Evolutionary conservation across 2,888 invertebrate genomes (phyloP).

Genomic region (Phyto melanocephala): DNA sequence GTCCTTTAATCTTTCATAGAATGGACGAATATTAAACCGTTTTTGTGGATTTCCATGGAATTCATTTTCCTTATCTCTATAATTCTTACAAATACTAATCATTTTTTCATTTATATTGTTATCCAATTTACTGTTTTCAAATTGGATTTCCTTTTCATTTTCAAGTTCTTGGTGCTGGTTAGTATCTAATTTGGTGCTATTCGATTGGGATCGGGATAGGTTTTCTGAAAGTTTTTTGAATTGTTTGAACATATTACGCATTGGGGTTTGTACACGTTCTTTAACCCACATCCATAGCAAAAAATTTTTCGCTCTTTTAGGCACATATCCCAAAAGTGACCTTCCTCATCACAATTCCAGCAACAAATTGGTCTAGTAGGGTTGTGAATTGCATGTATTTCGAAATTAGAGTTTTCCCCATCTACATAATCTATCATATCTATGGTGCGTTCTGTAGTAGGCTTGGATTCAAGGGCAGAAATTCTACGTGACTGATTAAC

Average conservation of each 20-base stretch:
- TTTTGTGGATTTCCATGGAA: no score
- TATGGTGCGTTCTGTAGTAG: not conserved
- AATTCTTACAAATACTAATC: not conserved
- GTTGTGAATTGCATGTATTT: not conserved
- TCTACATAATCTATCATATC: conserved; percentile 1
- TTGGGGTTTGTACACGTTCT: no score
- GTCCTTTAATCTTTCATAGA: not conserved
- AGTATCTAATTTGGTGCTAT: not conserved
- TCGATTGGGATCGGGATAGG: not conserved
- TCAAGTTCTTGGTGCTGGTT: not conserved
- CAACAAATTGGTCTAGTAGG: not conserved
- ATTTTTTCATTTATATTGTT: not conserved
- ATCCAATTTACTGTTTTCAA: not conserved
- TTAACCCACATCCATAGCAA: no score
- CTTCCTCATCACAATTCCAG: no score
- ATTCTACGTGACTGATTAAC: not conserved
- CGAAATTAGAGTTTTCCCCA: not conserved
- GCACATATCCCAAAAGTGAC: no score
- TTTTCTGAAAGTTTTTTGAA: conserved; percentile 4
- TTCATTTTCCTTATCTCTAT: not conserved
- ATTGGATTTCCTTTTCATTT: not conserved
- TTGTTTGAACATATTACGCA: no score
- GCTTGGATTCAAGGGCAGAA: not conserved
- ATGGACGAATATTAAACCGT: not conserved
- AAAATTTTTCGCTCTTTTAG: no score